Base-by-base conservation (phyloP, 2,888 invertebrate species). In the Melipona bicolor region DNA sequence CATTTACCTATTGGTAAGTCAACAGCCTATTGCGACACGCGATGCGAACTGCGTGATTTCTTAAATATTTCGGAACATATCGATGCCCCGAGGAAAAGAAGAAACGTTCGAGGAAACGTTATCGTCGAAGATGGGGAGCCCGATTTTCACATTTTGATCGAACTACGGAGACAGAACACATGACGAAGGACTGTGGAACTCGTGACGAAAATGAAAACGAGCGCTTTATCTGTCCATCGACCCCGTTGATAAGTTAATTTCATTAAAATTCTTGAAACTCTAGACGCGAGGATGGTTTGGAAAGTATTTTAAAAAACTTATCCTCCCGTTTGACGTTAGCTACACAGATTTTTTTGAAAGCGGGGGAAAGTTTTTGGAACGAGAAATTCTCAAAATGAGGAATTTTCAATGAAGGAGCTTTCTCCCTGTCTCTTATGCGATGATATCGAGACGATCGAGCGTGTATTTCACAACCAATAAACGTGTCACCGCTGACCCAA, bases 381-480 rank as follows among this genome's bases (percentile, higher is more conserved):
- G 13, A 36, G 13, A 36, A 17, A 21, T 5, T n/a, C 27, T 6
- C 13, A 3, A 43, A 24, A 21, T 0, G 19, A 15, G 54, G 6
- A 32, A 19, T 52, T 4, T 21, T 21, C 24, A 49, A 17, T 3
- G 9, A 67, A 67, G 49, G 27, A 61, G 17, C 24, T 9, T 19
- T 52, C 4, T 52, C 52, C 17, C 9, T 11, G 43, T 52, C 52
- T 52, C 3, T 21, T n/a, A 11, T 11, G 9, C 11, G 56, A 32
- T 3, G 3, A 32, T 21, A 32, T 5, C 21, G 21, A 62, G 9
- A 13, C 61, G 15, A 32, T 67, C 56, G 21, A 43, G 21, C 9
- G 52, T 21, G 9, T 83, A 85, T 89, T 84, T 88, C 82, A 81
- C 85, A 81, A 83, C 81, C 86, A 87, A 91, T 91, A 90, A 90